Evolutionary conservation across 37 sponge, comb jelly and placozoan species (phyloP), one percentile per base, ranked within the genome.

Genomic region (Mnemiopsis leidyi): DNA sequence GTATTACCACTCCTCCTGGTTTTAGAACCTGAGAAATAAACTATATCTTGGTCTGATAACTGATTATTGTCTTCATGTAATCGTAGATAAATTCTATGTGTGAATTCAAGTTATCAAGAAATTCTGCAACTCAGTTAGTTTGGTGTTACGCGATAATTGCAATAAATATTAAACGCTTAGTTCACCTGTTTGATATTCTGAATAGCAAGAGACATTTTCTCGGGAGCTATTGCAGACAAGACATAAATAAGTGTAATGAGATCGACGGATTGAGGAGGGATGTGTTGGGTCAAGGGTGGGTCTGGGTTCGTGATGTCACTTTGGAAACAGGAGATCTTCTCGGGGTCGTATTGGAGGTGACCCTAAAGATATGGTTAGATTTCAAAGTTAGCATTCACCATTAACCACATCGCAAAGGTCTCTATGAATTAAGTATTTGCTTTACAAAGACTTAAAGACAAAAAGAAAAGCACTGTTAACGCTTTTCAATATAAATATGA

Each of bases 191-290:
- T 25, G 1, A 36, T 24, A 48, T 48, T 48, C 61, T 48, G 61
- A 48, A 48, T 32, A 97, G 96, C 37, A 29, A 13, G 69, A 30
- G 61, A 20, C 96, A 97, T 95, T 48, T 96, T 98, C 35, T 96
- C 95, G 18, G 97, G 99, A 32, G 94, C 24, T 26, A 98, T 96
- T 40, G 99, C 95, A 1, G 99, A 98, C 33, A 98, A 92, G 0
- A 98, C 99, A 95, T 97, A 98, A 32, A 98, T 94, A 39, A 98
- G 67, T 25, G 95, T 76, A 0, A 76, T 96, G n/a, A 98, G 36
- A 69, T 96, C 95, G 38, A 97, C 95, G 82, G 92, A 73, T 28
- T 68, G 82, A 68, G 34, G 73, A 36, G 94, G 85, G 0, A 98
- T 61, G 18, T 13, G 28, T 23, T 92, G 68, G 0, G 69, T 21